phyloP scores from a whole-genome alignment of 2,888 invertebrate species.

The Cephus nigrinus region DNA sequence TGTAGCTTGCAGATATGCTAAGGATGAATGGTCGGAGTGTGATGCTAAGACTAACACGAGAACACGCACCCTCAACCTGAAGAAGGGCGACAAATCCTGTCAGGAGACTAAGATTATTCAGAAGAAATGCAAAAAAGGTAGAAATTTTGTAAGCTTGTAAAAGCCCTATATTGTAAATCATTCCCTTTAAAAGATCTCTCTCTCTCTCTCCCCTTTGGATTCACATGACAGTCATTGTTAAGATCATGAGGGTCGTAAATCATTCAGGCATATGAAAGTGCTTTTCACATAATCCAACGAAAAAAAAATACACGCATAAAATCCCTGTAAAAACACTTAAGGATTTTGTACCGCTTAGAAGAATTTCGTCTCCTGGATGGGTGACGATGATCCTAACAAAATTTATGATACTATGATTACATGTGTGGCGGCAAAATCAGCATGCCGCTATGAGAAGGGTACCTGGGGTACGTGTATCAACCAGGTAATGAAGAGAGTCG shows the following conservation, averaged over 20 bases:
- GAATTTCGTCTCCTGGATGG: not conserved
- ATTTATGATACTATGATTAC: slow-evolving; percentile 33
- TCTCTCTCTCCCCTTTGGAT: not conserved
- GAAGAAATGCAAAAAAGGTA: slow-evolving; percentile 94
- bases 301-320: not conserved
- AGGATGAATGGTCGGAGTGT: slow-evolving; percentile 90
- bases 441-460: slow-evolving; percentile 91
- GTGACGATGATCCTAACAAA: not conserved
- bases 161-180: slow-evolving; percentile 11
- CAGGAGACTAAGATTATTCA: slow-evolving; percentile 87
- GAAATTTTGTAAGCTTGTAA: slow-evolving; percentile 33
- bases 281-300: not conserved
- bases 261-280: not conserved
- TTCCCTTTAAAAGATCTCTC: not conserved
- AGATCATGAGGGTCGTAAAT: not conserved
- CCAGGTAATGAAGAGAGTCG: slow-evolving; percentile 85
- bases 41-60: slow-evolving; percentile 86
- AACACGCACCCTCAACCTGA: slow-evolving; percentile 83
- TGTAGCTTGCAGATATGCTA: slow-evolving; percentile 81
- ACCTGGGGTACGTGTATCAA: slow-evolving; percentile 87
- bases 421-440: slow-evolving; percentile 65
- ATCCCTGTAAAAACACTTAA: not conserved
- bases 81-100: slow-evolving; percentile 86
- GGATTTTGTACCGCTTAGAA: not conserved
- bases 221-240: not conserved